These are phyloP conservation scores for Hafferia zeledoni DNA, from an alignment of 2,797 vertebrate species.

Conservation along the genomic window DNA sequence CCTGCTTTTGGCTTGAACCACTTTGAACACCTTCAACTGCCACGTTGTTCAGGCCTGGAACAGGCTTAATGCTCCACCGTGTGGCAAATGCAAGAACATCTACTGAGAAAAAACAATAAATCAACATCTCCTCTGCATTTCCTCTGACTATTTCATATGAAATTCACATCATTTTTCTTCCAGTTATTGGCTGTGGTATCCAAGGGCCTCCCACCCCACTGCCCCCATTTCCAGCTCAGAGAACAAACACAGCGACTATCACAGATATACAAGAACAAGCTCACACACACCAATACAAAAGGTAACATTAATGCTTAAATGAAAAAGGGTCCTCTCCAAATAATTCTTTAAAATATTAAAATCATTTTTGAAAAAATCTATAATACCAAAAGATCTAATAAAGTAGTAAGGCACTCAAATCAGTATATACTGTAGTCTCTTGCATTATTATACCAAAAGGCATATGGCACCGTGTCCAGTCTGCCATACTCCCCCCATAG, in stretches of 20 bases:
- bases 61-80: slow-evolving; percentile 56
- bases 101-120: slow-evolving; percentile 35
- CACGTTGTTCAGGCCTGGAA: slow-evolving; percentile 41
- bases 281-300: slow-evolving; percentile 76
- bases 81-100: slow-evolving; percentile 56
- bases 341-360: slow-evolving; percentile 83
- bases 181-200: slow-evolving; percentile 83
- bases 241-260: slow-evolving; percentile 75
- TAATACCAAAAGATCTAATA: slow-evolving; percentile 85
- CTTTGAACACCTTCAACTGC: slow-evolving; percentile 64
- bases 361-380: slow-evolving; percentile 77
- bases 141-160: slow-evolving; percentile 55
- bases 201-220: slow-evolving; percentile 71
- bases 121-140: slow-evolving; percentile 26
- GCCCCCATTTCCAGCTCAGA: slow-evolving; percentile 79
- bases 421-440: slow-evolving; percentile 71
- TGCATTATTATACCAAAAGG: slow-evolving; percentile 70
- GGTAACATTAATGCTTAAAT: slow-evolving; percentile 85
- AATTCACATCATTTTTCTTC: slow-evolving; percentile 80
- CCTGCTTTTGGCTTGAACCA: slow-evolving; percentile 73
- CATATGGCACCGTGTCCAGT: slow-evolving; percentile 83
- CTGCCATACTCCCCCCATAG: slow-evolving; percentile 44
- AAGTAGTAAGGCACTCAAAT: slow-evolving; percentile 98
- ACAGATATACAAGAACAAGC: slow-evolving; percentile 78
- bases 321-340: slow-evolving; percentile 83